These are phyloP conservation scores for Crioceris asparagi DNA, from an alignment of 2,888 invertebrate genomes.

Conservation along the genomic window DNA sequence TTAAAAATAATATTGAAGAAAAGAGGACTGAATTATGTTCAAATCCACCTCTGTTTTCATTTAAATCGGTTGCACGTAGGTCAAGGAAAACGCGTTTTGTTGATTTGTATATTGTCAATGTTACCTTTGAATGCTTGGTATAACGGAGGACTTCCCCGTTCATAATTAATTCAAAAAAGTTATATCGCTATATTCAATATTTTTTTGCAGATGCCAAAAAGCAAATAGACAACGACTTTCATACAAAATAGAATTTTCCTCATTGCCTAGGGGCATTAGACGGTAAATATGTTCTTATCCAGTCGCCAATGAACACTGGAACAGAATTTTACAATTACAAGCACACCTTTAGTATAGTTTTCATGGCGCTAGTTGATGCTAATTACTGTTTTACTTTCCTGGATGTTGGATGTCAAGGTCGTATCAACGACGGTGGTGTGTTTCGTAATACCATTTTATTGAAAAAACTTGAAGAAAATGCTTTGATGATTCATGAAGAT, in stretches of 20 bases:
- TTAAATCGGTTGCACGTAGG: no score
- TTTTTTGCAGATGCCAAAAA: constrained; percentile 5
- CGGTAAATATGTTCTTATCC: no score
- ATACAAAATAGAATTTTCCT: constrained; percentile 5
- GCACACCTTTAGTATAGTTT: constrained; percentile 5
- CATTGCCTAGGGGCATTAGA: no score
- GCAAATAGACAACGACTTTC: constrained; percentile 5
- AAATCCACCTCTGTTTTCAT: no score
- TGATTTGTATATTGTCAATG: no score
- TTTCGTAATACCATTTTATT: constrained; percentile 3
- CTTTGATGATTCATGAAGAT: constrained; percentile 2
- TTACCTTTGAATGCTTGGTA: no score
- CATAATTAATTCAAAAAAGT: constrained; percentile 4
- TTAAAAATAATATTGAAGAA: no score
- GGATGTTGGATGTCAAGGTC: constrained; percentile 6
- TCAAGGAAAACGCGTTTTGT: no score
- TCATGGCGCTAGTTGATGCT: no score
- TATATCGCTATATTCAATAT: constrained; percentile 4
- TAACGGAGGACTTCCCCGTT: no score
- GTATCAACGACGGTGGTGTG: constrained; percentile 5
- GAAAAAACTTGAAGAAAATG: constrained; percentile 2
- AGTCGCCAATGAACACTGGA: constrained; percentile 7
- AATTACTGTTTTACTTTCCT: not conserved
- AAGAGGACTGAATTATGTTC: no score
- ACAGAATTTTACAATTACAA: constrained; percentile 6